Evolutionary conservation across 2,113 vertebrate species (phyloP), one percentile per base, ranked within the genome.

Genomic region (Vidua macroura): DNA sequence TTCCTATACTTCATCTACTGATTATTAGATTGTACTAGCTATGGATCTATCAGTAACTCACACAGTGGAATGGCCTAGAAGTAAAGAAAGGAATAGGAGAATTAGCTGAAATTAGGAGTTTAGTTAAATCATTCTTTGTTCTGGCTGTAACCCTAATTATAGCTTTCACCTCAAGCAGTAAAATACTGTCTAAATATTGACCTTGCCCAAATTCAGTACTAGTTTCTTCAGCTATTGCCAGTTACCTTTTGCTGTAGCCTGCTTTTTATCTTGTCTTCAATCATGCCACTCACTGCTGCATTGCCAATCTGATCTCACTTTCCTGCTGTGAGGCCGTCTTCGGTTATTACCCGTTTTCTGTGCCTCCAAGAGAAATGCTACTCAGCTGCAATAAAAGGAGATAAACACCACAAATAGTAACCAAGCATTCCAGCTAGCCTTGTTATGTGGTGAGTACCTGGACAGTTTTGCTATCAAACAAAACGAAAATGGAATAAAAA

Each of bases 321-420:
- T 86, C 92, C 92, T 73, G 92, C 90, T 96, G 95, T 83, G 93
- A 95, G 88, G 68, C 76, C 0, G 2, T 93, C 93, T 96, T 86
- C 44, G 28, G 92, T 92, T 92, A 90, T 96, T 96, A 88, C 76
- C 79, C 10, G 16, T 92, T 88, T 56, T 86, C 90, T 93, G 92
- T 72, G 85, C 86, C 94, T 93, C 5, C 27, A 94, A 90, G 83
- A 93, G 66, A 95, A 92, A 86, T 62, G 73, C 86, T 84, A n/a
- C 62, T 93, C 85, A 96, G 80, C 83, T 87, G 79, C 70, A 93
- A 72, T 78, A 67, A 64, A 90, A 75, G 83, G 52, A 88, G 49
- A 94, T 94, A 95, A 97, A 93, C 76, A 93, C 76, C 49, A 76
- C 80, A 75, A 72, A 94, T 33, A 43, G 66, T 58, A 92, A 90